Evolutionary conservation across 2,113 vertebrate genomes (phyloP), one percentile per base, ranked within the genome.

Genomic region (Apus apus): DNA sequence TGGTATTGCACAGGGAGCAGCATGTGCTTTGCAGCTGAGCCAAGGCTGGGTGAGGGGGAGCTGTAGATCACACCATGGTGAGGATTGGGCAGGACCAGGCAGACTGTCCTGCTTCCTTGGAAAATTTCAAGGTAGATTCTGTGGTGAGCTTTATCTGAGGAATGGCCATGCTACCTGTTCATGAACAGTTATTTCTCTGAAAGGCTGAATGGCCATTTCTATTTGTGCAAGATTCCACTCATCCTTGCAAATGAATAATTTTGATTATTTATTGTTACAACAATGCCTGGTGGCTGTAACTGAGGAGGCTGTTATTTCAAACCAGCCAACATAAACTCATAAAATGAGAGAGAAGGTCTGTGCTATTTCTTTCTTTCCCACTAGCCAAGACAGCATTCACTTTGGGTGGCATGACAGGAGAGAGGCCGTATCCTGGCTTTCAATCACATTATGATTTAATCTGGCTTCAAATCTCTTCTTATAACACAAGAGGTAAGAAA

Each of bases 371-470:
- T 40, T 60, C 89, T 65, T 85, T 81, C n/a, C 66, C 50, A 51
- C 62, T 58, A 79, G 25, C 36, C 25, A 72, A 70, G 36, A 66
- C 20, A 76, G 50, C 15, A 65, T 53, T 53, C 0, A 0, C 57
- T 89, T 89, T 68, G 89, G 65, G 80, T 84, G 68, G 61, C 18
- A 61, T 50, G 80, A 81, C 53, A 89, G 32, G 46, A 51, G 78
- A 94, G 16, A 77, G 68, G 45, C 65, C 19, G 51, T 89, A 78
- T 92, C 71, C 76, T 86, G 65, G 36, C 48, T 84, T 92, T 97
- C 95, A 90, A 74, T 92, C 79, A 64, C 71, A 60, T 67, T 84
- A 77, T 71, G 64, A 89, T 92, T 94, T 95, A 68, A 89, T 87
- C 72, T 81, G 57, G 34, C 43, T 88, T 64, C 84, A 76, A 93